Percentiles rank a stretch among this genome's conserved stretches.
phyloP scores from a whole-genome alignment of 2,888 invertebrate species.

The Athetis lepigone region DNA sequence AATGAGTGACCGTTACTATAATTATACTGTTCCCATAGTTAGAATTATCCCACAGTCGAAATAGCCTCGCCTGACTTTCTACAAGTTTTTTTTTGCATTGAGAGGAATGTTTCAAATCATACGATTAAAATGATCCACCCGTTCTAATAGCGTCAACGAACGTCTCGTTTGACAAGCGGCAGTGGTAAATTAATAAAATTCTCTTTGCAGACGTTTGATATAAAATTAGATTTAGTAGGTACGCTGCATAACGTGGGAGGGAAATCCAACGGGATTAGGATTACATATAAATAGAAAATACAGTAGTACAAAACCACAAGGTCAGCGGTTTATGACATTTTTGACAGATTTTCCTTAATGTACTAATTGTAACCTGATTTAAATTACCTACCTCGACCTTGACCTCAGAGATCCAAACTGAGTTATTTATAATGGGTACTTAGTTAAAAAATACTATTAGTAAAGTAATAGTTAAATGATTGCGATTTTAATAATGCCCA shows the following conservation, averaged over 20 bases:
- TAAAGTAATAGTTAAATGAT: no score
- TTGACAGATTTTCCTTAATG: slow-evolving; percentile 27
- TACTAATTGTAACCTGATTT: slow-evolving; percentile 4
- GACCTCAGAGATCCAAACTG: no score
- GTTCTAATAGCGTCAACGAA: slow-evolving; percentile 14
- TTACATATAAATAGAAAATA: slow-evolving; percentile 49
- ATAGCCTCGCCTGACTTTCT: no score
- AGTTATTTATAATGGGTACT: no score
- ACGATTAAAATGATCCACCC: slow-evolving; percentile 6
- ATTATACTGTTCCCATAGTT: no score
- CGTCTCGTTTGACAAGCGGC: slow-evolving; percentile 20
- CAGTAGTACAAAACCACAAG: slow-evolving; percentile 37
- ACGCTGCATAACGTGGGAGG: slow-evolving; percentile 40
- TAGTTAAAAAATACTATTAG: no score
- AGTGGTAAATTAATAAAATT: slow-evolving; percentile 43
- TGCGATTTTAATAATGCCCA: no score
- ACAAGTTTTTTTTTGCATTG: slow-evolving; percentile 6
- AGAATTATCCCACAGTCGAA: no score
- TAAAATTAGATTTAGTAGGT: slow-evolving; percentile 51
- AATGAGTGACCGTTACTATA: no score
- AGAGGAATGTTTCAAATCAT: slow-evolving; percentile 10
- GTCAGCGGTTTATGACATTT: slow-evolving; percentile 46
- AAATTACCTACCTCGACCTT: neutral
- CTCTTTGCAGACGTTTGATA: slow-evolving; percentile 24
- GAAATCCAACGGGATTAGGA: slow-evolving; percentile 26